Evolutionary conservation across 2,888 invertebrate species (phyloP), one percentile per base, ranked within the genome.

Genomic region (Argyra leucocephala): DNA sequence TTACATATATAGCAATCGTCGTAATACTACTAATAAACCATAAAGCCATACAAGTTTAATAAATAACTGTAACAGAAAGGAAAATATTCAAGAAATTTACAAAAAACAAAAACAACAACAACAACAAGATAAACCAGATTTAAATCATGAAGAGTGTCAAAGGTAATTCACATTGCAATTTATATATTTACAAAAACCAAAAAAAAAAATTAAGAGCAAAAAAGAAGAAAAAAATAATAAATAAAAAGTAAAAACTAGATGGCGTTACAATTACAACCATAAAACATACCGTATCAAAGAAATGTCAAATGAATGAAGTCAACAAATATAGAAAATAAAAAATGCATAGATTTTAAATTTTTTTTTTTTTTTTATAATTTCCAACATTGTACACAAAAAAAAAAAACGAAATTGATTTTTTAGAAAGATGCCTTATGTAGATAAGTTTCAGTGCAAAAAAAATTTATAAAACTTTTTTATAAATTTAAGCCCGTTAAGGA

Each of bases 191-290:
- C 31, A 31, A 31, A n/a, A 31, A 10, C 7, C 31, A 31, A 31
- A 31, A 31, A 4, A 31, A 31, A 31, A 48, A 31, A 31, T 7
- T 31, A 10, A 31, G 31, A 31, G 31, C 10, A 31, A 31, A 48
- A 18, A 18, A 48, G 6, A 48, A 48, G 2, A n/a, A 48, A 6
- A 48, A 48, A 48, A 15, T 48, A 5, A 18, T 3, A 15, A 2
- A 2, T 12, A 18, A 18, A 48, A 48, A 2, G 2, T 12, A 18
- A 18, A 48, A 48, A 48, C 48, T 37, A 48, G 48, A 48, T 48
- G 48, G 48, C 48, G 48, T 48, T 48, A 48, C 48, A 48, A 18
- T 48, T n/a, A 48, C 48, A 48, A 48, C 48, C 48, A 48, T 48
- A 48, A 48, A 48, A 48, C n/a, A 48, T 12, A 48, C 48, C 48